Conservation (phyloP, 2,888 invertebrate species). For the Chaetogeoica ovagalla region DNA sequence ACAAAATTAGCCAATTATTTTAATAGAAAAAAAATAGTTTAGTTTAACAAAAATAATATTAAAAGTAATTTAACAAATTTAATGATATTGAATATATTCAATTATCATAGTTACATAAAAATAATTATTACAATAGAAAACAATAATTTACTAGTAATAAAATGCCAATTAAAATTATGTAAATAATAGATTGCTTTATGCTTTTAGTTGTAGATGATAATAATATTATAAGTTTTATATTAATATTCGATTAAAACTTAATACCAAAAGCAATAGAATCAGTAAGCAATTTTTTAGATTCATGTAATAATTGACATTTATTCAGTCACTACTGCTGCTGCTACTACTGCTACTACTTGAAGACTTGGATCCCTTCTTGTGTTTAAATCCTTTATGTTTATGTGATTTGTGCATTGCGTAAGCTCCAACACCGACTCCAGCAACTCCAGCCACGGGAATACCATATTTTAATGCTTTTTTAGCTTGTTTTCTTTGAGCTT, state of each 20-base stretch:
- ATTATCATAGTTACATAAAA: not conserved
- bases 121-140: not conserved
- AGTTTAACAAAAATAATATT: not conserved
- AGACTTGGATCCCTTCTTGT: slow-evolving; percentile 38
- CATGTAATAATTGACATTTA: not conserved
- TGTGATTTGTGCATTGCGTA: slow-evolving; percentile 64
- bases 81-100: not conserved
- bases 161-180: not conserved
- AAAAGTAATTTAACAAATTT: not conserved
- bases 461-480: slow-evolving; percentile 61
- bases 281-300: not conserved
- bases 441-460: slow-evolving; percentile 58
- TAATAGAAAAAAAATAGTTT: not conserved
- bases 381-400: slow-evolving; percentile 41
- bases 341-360: slow-evolving; percentile 54
- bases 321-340: slow-evolving; percentile 51
- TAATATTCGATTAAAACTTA: not conserved
- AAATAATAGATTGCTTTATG: not conserved
- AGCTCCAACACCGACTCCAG: slow-evolving; percentile 63
- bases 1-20: not conserved
- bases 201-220: not conserved
- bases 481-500: slow-evolving; percentile 60
- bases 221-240: not conserved
- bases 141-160: not conserved
- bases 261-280: not conserved